A percentile compares a stretch with the other conserved stretches of the same genome.
These are phyloP conservation scores for Plecotus auritus DNA, from an alignment of 2,113 vertebrate genomes.

Conservation along the genomic window DNA sequence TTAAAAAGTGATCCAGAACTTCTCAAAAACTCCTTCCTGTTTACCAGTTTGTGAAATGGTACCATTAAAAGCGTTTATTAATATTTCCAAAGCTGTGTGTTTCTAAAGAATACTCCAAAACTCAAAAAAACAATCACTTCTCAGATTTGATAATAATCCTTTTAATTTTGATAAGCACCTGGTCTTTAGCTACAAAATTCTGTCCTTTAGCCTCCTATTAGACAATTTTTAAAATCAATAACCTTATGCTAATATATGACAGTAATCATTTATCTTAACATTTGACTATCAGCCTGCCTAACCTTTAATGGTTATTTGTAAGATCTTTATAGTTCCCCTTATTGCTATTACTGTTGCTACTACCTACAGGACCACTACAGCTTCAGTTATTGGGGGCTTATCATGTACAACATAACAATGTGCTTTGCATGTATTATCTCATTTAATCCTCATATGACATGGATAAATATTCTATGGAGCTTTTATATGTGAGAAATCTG, in stretches of 20 bases:
- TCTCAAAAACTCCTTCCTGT: background rate
- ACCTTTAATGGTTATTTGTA: background rate
- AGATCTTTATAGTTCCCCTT: background rate
- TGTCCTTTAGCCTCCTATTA: background rate
- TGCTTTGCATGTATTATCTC: background rate
- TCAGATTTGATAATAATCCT: background rate
- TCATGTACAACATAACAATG: rapidly evolving
- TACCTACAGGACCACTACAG: background rate
- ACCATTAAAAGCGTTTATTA: background rate
- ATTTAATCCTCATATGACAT: background rate
- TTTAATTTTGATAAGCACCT: background rate
- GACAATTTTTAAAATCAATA: constrained; percentile 1
- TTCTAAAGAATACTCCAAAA: background rate
- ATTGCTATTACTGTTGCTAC: too few species aligned
- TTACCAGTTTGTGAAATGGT: constrained; percentile 20
- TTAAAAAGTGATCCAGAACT: background rate
- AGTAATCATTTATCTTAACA: background rate
- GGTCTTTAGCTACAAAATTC: background rate
- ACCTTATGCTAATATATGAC: background rate
- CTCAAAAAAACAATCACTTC: background rate
- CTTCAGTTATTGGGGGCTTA: background rate
- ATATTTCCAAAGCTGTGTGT: background rate
- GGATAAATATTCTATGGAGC: background rate
- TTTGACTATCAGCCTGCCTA: background rate
- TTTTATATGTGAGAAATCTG: background rate